Base-by-base conservation (phyloP, 1,140 invertebrate species). In the Drosophila azteca region DNA sequence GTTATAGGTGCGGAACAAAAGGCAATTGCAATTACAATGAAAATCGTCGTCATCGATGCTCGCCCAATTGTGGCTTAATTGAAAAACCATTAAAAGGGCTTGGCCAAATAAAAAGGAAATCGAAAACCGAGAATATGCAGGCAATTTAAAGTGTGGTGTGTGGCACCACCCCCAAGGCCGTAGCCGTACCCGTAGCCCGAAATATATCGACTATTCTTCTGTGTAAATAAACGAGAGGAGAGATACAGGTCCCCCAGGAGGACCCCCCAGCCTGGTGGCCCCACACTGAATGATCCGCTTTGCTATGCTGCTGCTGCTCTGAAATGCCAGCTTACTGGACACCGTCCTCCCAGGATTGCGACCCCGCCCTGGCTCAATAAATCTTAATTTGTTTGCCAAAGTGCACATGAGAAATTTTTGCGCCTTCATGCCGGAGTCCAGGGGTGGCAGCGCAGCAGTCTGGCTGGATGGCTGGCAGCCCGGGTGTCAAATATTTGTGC, bases 371-470 rank as follows among this genome's bases (percentile, higher is more conserved):
- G 45, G 57, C 58, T 70, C 83, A 67, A 87, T 87, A 87, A 87
- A 88, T 87, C 83, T 88, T 88, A 87, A 88, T 87, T 87, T 82
- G 82, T 79, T 88, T 88, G 82, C 74, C 70, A 81, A 87, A 82
- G 74, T 81, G 82, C 82, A 85, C 82, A 87, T 85, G 78, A 78
- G 69, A 70, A 67, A 81, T 81, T 82, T 77, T 68, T 60, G 50
- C 63, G 63, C 68, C 69, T 70, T 59, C 78, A 82, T 67, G 75
- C 57, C 50, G 31, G 43, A 24, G 20, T 9, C 6, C 4, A 20
- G 11, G 46, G 20, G 8, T 6, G 22, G 52, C 44, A 46, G 26
- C 67, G 51, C 26, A 1, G 17, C 17, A 20, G 48, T 45, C 46
- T 50, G 31, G 50, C 11, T 13, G 31, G 50, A 7, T 13, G 43